Percentiles rank a stretch among this genome's conserved stretches.
Conservation (phyloP, 1,140 invertebrate species). For the Chironomus striatipennis region DNA sequence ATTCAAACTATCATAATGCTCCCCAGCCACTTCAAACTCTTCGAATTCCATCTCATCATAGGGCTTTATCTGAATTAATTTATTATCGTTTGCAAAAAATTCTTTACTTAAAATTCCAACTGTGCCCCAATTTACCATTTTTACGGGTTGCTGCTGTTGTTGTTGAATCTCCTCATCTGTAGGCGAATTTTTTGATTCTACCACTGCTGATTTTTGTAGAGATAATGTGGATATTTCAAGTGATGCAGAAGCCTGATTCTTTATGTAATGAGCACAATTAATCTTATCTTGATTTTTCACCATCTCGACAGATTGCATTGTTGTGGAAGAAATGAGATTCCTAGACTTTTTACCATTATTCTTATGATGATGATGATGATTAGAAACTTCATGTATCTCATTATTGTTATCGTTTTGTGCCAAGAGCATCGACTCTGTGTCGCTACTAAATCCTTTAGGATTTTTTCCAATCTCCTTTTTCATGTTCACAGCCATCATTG, state of each 20-base stretch:
- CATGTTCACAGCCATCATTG: constrained; percentile 32
- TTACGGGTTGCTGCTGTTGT: constrained; percentile 39
- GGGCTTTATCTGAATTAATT: constrained; percentile 45
- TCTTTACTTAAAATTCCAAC: constrained; percentile 32
- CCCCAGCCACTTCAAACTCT: constrained; percentile 62
- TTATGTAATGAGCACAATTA: not conserved
- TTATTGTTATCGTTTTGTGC: not conserved
- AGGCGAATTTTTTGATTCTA: constrained; percentile 3
- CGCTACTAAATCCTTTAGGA: not conserved
- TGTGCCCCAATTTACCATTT: constrained; percentile 44
- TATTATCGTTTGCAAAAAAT: constrained; percentile 42
- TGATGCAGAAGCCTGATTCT: constrained; percentile 24
- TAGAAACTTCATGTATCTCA: constrained; percentile 6
- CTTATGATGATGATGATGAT: not conserved
- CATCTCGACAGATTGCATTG: constrained; percentile 20
- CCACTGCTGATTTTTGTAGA: not conserved
- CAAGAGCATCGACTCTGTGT: not conserved
- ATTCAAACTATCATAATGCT: constrained; percentile 49
- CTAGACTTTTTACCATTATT: constrained; percentile 21
- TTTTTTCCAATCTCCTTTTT: not conserved
- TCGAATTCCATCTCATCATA: constrained; percentile 76
- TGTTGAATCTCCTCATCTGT: constrained; percentile 33
- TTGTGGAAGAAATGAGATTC: not conserved
- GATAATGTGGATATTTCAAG: not conserved
- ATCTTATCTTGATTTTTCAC: constrained; percentile 24